phyloP scores from a whole-genome alignment of 2,113 vertebrate species.

The Aspiorhynchus laticeps region DNA sequence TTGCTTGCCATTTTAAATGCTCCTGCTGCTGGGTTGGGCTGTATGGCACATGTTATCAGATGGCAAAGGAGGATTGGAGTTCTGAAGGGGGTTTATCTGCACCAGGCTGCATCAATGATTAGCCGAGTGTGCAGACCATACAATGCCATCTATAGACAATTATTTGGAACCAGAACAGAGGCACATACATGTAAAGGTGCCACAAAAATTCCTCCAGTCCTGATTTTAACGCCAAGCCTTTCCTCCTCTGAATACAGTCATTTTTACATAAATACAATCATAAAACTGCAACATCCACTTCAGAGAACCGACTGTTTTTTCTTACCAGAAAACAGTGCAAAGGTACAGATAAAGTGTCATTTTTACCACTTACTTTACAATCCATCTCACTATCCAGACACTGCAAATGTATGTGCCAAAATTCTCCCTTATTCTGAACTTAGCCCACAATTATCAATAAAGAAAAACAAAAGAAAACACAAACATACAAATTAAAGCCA shows the following conservation, averaged over 20 bases:
- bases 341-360: slow-evolving; percentile 12
- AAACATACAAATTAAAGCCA: slow-evolving; percentile 44
- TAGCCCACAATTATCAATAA: background rate
- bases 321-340: slow-evolving; percentile 48
- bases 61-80: background rate
- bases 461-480: slow-evolving; percentile 17
- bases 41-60: slow-evolving; percentile 24
- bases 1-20: background rate
- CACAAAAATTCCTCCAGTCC: background rate
- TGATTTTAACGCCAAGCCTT: background rate
- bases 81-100: background rate
- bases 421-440: background rate
- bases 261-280: slow-evolving; percentile 54
- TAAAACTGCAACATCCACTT: slow-evolving; percentile 31
- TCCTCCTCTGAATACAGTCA: slow-evolving; percentile 8
- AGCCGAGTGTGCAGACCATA: background rate
- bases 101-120: background rate
- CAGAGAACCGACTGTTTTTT: slow-evolving; percentile 11
- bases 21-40: background rate
- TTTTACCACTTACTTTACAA: slow-evolving; percentile 10
- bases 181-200: slow-evolving; percentile 1
- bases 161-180: background rate
- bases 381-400: background rate
- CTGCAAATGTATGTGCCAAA: background rate
- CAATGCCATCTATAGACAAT: slow-evolving; percentile 12